Evolutionary conservation across 1,140 invertebrate genomes (phyloP).

Genomic region (Lepidurus packardi): DNA sequence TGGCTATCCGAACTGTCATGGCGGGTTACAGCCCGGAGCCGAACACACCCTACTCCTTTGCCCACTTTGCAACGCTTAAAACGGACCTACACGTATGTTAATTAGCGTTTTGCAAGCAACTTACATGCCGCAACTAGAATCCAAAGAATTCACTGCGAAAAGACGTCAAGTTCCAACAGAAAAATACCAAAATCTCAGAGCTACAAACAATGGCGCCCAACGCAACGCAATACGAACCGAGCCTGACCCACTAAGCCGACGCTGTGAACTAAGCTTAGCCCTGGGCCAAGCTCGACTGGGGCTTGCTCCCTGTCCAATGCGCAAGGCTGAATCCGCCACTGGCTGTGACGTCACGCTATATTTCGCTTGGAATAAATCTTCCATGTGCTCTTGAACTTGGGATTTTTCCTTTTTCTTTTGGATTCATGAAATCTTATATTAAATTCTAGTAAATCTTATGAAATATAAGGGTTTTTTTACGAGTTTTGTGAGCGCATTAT

Average conservation of each 20-base stretch:
- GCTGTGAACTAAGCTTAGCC: background rate
- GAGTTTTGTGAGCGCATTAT: background rate
- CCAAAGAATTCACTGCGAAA: background rate
- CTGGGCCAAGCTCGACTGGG: background rate
- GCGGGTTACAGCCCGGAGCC: background rate
- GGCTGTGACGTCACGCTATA: slow-evolving; percentile 6
- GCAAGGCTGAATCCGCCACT: background rate
- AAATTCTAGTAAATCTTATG: too few species aligned
- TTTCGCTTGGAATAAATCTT: background rate
- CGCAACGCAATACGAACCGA: slow-evolving; percentile 13
- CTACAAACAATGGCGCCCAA: background rate
- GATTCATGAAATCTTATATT: too few species aligned
- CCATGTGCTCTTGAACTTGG: slow-evolving; percentile 6
- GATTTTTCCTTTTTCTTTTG: background rate
- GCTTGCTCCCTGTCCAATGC: background rate
- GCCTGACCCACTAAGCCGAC: background rate
- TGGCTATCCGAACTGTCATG: background rate
- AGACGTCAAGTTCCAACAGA: background rate
- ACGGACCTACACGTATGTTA: background rate
- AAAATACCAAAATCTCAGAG: background rate
- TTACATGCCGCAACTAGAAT: background rate
- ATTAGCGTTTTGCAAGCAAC: background rate
- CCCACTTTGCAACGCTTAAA: background rate
- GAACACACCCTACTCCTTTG: background rate
- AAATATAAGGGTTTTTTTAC: too few species aligned